Conservation (phyloP, 1,140 invertebrate genomes). For the Drosophila kurseongensis region DNA sequence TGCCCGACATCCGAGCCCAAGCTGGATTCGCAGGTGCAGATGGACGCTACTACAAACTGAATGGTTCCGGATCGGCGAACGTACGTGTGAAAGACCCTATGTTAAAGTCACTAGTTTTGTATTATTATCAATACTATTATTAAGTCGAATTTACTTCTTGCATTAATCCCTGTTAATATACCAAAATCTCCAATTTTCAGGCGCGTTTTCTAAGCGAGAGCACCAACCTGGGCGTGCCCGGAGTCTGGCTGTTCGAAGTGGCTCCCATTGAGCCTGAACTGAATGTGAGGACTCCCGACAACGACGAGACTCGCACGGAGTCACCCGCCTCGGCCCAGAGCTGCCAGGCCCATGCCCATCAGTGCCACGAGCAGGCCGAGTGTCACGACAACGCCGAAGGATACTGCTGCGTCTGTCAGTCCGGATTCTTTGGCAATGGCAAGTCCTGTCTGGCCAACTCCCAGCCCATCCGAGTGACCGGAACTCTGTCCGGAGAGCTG, state of each 20-base stretch:
- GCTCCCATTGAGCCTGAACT: conserved; percentile 87
- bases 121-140: no score
- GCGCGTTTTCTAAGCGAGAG: conserved; percentile 87
- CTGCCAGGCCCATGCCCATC: conserved; percentile 86
- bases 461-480: conserved; percentile 93
- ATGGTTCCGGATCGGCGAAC: conserved; percentile 95
- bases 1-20: conserved; percentile 95
- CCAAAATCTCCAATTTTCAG: conserved; percentile 43
- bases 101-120: no score
- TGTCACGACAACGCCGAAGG: conserved; percentile 93
- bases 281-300: conserved; percentile 89
- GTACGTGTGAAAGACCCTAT: conserved; percentile 83
- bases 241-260: conserved; percentile 93
- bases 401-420: conserved; percentile 94
- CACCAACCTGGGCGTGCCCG: conserved; percentile 93
- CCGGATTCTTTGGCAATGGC: conserved; percentile 95
- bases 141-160: no score
- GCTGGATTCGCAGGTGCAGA: conserved; percentile 95
- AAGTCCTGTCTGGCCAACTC: conserved; percentile 93
- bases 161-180: background rate
- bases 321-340: conserved; percentile 83
- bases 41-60: conserved; percentile 89
- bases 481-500: conserved; percentile 92
- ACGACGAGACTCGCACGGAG: conserved; percentile 85
- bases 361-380: conserved; percentile 92